A percentile compares a stretch with the other conserved stretches of the same genome.
These are phyloP conservation scores for Corythoichthys haematopterus DNA, from an alignment of 2,113 vertebrate genomes.

Conservation along the genomic window DNA sequence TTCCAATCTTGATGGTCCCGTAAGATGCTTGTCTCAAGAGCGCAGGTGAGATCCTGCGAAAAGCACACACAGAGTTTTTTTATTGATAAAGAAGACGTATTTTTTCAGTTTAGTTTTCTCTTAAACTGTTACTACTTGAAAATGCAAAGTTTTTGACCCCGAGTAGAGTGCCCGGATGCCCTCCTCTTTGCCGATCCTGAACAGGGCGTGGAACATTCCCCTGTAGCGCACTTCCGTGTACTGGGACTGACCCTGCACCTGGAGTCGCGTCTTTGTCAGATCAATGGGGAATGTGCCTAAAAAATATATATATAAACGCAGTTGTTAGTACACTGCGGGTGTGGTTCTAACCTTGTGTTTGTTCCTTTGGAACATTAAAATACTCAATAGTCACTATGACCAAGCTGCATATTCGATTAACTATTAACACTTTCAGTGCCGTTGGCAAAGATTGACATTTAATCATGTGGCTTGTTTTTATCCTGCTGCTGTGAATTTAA, in stretches of 20 bases:
- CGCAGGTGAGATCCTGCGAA: conserved; percentile 85
- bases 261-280: conserved; percentile 89
- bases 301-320: neutral
- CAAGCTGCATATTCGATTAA: no score
- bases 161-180: conserved; percentile 88
- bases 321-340: neutral
- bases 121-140: neutral
- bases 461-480: no score
- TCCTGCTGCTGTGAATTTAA: no score
- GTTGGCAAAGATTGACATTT: no score
- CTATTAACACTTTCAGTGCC: no score
- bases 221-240: conserved; percentile 89
- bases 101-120: neutral
- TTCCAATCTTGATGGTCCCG: conserved; percentile 96
- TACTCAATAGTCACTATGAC: no score
- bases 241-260: conserved; percentile 91
- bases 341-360: neutral
- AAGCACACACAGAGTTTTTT: neutral
- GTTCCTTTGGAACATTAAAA: neutral
- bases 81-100: neutral
- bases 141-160: conserved; percentile 68
- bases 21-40: conserved; percentile 91
- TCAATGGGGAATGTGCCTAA: conserved; percentile 92
- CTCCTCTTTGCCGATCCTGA: conserved; percentile 87
- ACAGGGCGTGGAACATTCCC: conserved; percentile 93